These are phyloP conservation scores for Labrus mixtus DNA, from an alignment of 2,113 vertebrate species.

Conservation along the genomic window DNA sequence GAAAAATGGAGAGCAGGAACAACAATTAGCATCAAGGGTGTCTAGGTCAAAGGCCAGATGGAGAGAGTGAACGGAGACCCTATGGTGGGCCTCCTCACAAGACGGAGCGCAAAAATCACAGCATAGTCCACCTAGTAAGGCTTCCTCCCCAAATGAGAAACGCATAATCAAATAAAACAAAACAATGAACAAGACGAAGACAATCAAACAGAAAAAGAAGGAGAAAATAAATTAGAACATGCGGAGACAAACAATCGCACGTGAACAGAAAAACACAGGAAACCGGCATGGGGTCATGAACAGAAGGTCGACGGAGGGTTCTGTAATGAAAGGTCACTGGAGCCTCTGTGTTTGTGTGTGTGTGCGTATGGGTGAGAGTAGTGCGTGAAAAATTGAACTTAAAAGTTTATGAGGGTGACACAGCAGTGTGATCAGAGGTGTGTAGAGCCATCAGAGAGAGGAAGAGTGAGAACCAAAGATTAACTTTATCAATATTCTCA, in stretches of 20 bases:
- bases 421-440: slow-evolving; percentile 7
- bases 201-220: slow-evolving; percentile 29
- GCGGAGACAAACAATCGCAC: slow-evolving; percentile 59
- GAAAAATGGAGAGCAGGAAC: background rate
- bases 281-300: slow-evolving; percentile 51
- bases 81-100: slow-evolving; percentile 28
- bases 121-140: slow-evolving; percentile 62
- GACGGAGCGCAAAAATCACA: slow-evolving; percentile 42
- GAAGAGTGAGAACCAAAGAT: background rate
- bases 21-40: slow-evolving; percentile 2
- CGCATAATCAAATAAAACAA: slow-evolving; percentile 19
- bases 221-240: slow-evolving; percentile 70
- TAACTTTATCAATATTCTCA: background rate
- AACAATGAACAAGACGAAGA: slow-evolving; percentile 18
- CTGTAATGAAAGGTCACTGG: slow-evolving; percentile 41
- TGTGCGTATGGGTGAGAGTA: slow-evolving; percentile 7
- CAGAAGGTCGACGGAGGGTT: slow-evolving; percentile 45
- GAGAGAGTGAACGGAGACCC: slow-evolving; percentile 35
- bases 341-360: slow-evolving; percentile 22
- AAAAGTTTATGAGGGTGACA: slow-evolving; percentile 42
- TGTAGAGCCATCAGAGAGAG: slow-evolving; percentile 12
- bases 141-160: slow-evolving; percentile 71
- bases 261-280: slow-evolving; percentile 54
- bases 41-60: slow-evolving; percentile 27
- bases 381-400: slow-evolving; percentile 31